Base-by-base conservation (phyloP, 2,797 vertebrate genomes). In the Uromys caudimaculatus region DNA sequence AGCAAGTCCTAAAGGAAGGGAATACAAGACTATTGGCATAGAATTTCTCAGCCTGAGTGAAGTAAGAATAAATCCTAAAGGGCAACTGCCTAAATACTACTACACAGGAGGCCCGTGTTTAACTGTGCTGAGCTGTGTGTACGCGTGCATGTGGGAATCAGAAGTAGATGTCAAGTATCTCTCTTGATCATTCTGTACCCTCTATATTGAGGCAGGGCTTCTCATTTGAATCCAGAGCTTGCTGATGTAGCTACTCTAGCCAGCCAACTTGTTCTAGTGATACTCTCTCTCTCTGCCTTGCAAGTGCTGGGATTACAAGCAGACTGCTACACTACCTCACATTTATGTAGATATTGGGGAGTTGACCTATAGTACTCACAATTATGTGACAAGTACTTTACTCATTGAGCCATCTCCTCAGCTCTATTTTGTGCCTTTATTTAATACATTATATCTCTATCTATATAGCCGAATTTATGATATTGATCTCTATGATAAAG, bases 1-100 rank as follows among this genome's bases (percentile, higher is more conserved):
- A 94, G 93, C 93, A 94, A 97, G 91, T 95, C 97, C 97, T 97
- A 90, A 95, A 97, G 95, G 89, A 82, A 97, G 93, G 95, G 94
- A 97, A 96, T 94, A 93, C 88, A 95, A 95, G 95, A 93, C 91
- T 96, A 90, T 96, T 97, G 96, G 81, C 84, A 97, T 89, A 50
- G 56, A 88, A 92, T 91, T 95, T 94, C 83, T 90, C 91, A 96
- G 91, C 32, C 56, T 54, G 73, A 44, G n/a, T 89, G 64, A 95
- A 95, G 47, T 56, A 94, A 91, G 27, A 92, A 90, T 88, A 93
- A 83, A 93, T 44, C 71, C 77, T 91, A 81, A 75, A 95, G 50
- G n/a, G n/a, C 21, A 97, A 64, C 92, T 95, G 86, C 16, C 69
- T 89, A 41, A n/a, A n/a, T n/a, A n/a, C 58, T 93, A 89, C 6